Conservation (phyloP, 2,888 invertebrate genomes). For the Chrysotoxum bicinctum region DNA sequence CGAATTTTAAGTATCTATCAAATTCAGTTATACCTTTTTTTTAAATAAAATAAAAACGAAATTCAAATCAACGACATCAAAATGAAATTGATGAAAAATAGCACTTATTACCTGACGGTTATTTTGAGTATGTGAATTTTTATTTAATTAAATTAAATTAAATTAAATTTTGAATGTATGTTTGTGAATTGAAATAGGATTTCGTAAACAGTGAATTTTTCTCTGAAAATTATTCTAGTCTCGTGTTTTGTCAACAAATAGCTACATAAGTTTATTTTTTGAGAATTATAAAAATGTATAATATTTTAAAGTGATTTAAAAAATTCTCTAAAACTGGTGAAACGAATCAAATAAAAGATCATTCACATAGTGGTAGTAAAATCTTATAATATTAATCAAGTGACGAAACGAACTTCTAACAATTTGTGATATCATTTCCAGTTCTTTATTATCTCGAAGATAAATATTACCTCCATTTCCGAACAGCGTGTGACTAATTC, state of each 20-base stretch:
- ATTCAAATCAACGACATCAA: slow-evolving; percentile 32
- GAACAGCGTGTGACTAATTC: neutral
- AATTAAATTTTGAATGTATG: neutral
- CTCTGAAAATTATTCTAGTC: neutral
- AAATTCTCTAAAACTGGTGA: neutral
- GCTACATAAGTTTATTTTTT: too few species aligned
- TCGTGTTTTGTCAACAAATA: too few species aligned
- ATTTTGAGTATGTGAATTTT: slow-evolving; percentile 82
- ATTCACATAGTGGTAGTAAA: too few species aligned
- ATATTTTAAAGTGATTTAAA: neutral
- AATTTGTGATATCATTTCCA: slow-evolving; percentile 1
- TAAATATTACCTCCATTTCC: neutral
- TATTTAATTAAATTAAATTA: neutral
- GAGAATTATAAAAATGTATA: too few species aligned
- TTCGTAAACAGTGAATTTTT: neutral
- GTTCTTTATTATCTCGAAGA: neutral
- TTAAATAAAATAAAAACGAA: neutral
- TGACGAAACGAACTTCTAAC: slow-evolving; percentile 45
- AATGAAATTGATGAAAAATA: slow-evolving; percentile 75
- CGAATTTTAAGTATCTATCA: neutral
- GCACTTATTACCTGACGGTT: slow-evolving; percentile 83
- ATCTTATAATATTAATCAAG: neutral
- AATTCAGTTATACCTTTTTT: neutral
- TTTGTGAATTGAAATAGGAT: neutral
- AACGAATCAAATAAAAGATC: neutral